phyloP scores from a whole-genome alignment of 2,888 invertebrate species.

The Drosophila mercatorum region DNA sequence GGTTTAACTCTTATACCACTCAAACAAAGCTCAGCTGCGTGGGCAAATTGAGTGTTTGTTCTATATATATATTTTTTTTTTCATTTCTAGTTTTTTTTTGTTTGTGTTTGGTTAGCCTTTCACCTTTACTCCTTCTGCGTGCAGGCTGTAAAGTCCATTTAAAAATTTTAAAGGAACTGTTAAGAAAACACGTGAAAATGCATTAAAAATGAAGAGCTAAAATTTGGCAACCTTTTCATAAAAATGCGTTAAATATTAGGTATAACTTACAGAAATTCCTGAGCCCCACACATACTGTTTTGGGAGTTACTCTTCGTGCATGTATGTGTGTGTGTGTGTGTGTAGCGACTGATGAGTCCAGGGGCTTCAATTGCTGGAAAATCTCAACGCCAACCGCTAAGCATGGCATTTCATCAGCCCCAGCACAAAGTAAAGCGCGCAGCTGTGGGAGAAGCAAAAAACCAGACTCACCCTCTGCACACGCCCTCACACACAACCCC shows the following conservation, averaged over 20 bases:
- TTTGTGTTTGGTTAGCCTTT: conserved; percentile 2
- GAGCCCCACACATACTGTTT: conserved; percentile 15
- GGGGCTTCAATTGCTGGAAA: conserved; percentile 45
- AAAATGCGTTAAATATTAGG: conserved; percentile 46
- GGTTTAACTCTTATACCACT: conserved; percentile 72
- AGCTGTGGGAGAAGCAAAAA: conserved; percentile 20
- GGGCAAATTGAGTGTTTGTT: conserved; percentile 4
- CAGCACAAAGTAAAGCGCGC: conserved; percentile 36
- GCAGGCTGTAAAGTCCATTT: not conserved
- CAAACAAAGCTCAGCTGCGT: conserved; percentile 49
- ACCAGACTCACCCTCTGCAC: not conserved
- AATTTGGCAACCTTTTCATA: not conserved
- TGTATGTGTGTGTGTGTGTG: conserved; percentile 37
- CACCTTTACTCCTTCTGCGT: not conserved
- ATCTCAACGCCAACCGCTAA: conserved; percentile 76
- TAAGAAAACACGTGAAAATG: not conserved
- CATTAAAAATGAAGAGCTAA: conserved; percentile 3
- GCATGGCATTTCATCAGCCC: conserved; percentile 76
- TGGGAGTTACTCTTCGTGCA: not conserved
- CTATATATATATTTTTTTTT: not conserved
- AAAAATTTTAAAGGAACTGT: not conserved
- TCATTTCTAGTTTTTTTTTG: not conserved
- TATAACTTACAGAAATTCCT: conserved; percentile 56
- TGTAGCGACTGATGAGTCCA: conserved; percentile 43
- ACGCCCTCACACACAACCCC: no score